These are phyloP conservation scores for Lerista edwardsae DNA, from an alignment of 2,797 vertebrate genomes.

Conservation along the genomic window DNA sequence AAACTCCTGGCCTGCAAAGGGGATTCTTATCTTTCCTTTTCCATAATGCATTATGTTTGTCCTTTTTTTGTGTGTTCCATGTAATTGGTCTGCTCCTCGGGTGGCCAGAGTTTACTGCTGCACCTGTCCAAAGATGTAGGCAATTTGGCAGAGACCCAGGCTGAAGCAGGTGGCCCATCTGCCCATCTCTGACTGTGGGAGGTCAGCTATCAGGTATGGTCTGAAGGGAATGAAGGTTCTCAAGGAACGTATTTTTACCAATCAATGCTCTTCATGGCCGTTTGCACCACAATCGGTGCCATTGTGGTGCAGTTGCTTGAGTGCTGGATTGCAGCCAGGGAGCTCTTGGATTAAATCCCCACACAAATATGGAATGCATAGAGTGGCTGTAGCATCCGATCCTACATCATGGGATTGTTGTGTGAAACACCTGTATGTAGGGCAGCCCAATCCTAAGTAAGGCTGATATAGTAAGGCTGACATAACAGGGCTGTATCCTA, in stretches of 20 bases:
- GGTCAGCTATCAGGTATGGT: not conserved
- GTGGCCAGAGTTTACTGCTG: not conserved
- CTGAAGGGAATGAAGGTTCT: too few relatives aligned
- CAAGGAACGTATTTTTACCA: not conserved
- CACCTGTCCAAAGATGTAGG: not conserved
- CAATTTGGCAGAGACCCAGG: conserved; percentile 5
- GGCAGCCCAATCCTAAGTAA: too few relatives aligned
- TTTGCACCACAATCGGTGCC: not conserved
- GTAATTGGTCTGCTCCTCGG: not conserved
- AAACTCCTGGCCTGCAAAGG: conserved; percentile 39
- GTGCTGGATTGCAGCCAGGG: not conserved
- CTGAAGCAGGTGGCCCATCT: not conserved
- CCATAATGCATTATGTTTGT: not conserved
- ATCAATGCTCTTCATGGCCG: not conserved
- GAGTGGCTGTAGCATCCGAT: not conserved
- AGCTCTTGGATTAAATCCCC: not conserved
- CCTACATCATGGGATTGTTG: not conserved
- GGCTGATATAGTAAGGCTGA: too few relatives aligned
- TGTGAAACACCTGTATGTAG: not conserved
- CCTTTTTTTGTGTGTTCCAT: not conserved
- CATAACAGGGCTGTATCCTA: too few relatives aligned
- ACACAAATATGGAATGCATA: not conserved
- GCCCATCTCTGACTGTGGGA: not conserved
- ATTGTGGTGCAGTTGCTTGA: not conserved
- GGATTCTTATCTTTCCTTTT: conserved; percentile 24